Percentiles rank a stretch among this genome's conserved stretches.
Evolutionary conservation across 2,113 vertebrate species (phyloP).

Genomic region (Chaetodon trifascialis): DNA sequence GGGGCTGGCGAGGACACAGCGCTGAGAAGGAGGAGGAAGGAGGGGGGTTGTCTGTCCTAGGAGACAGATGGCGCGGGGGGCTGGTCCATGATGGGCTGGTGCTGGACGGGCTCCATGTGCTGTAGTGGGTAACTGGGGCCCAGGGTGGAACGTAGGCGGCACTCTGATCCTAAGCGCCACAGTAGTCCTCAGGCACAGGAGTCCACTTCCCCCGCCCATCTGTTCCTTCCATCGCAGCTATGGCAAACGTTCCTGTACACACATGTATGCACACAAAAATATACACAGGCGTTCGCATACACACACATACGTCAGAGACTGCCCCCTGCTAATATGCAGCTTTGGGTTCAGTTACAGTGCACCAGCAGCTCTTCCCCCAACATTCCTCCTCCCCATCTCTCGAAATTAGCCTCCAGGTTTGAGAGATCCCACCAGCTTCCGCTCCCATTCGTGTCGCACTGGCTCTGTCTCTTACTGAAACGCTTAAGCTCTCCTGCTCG

Average conservation of each 20-base stretch:
- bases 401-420: slow-evolving; percentile 67
- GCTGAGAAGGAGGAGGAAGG: slow-evolving; percentile 41
- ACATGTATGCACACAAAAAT: slow-evolving; percentile 56
- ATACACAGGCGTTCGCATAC: slow-evolving; percentile 35
- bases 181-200: slow-evolving; percentile 84
- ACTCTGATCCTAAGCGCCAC: slow-evolving; percentile 82
- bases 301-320: slow-evolving; percentile 68
- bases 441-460: slow-evolving; percentile 38
- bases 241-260: slow-evolving; percentile 69
- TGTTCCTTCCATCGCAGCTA: slow-evolving; percentile 77
- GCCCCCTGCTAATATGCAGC: slow-evolving; percentile 62
- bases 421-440: slow-evolving; percentile 50
- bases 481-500: slow-evolving; percentile 4
- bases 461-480: slow-evolving; percentile 34
- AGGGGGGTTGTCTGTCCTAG: slow-evolving; percentile 77
- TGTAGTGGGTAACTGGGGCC: slow-evolving; percentile 83
- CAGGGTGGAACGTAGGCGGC: slow-evolving; percentile 84
- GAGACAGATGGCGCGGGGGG: slow-evolving; percentile 84
- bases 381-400: slow-evolving; percentile 52
- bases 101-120: slow-evolving; percentile 83
- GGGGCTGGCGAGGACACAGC: slow-evolving; percentile 73
- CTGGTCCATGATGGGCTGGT: slow-evolving; percentile 79
- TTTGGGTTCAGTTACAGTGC: slow-evolving; percentile 72
- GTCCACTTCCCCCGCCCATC: slow-evolving; percentile 86
- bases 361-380: slow-evolving; percentile 52